phyloP scores from a whole-genome alignment of 2,888 invertebrate genomes.

The Pachydiplax longipennis region DNA sequence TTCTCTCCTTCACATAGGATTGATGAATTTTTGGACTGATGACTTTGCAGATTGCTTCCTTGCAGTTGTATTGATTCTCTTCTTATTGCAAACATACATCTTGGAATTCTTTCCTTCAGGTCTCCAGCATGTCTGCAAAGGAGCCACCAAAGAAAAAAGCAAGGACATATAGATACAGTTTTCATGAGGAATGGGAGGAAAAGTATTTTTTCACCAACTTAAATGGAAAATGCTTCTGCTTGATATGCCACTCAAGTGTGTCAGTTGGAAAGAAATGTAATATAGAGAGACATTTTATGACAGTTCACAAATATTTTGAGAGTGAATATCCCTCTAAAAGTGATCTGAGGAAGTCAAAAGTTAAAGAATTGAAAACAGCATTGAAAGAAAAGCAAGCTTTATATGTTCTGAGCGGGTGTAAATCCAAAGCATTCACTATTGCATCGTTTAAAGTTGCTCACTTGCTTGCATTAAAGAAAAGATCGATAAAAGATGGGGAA shows the following conservation, averaged over 20 bases:
- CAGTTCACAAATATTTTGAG: not conserved
- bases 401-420: not conserved
- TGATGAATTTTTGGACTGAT: too few species aligned
- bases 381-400: not conserved
- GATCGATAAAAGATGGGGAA: not conserved
- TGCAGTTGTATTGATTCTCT: too few species aligned
- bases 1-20: too few species aligned
- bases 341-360: not conserved
- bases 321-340: not conserved
- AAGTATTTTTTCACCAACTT: not conserved
- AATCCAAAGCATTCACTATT: not conserved
- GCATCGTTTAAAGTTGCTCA: not conserved
- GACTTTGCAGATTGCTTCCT: too few species aligned
- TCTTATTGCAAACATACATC: too few species aligned
- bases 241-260: not conserved
- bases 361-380: not conserved
- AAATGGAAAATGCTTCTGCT: not conserved
- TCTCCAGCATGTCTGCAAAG: not conserved
- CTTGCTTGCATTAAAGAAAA: not conserved
- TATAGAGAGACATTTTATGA: not conserved
- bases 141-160: not conserved
- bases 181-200: not conserved
- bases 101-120: not conserved
- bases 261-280: not conserved
- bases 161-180: not conserved